phyloP scores from a whole-genome alignment of 2,888 invertebrate genomes.

The Mellilla xanthometata region DNA sequence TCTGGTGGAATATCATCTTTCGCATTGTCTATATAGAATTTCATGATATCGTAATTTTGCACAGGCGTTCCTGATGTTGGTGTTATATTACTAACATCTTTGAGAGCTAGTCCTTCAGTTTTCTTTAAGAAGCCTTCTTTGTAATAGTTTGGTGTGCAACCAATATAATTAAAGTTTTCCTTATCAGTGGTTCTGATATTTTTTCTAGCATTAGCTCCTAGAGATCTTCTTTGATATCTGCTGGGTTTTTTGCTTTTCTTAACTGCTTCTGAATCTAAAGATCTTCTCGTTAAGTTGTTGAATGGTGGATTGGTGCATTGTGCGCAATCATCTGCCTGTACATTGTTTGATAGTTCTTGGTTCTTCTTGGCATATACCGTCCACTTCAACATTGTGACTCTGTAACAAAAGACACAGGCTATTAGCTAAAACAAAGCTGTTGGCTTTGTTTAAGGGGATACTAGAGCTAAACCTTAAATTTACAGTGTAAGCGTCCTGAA shows the following conservation, averaged over 20 bases:
- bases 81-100: slow-evolving; percentile 85
- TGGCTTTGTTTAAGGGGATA: too few relatives aligned
- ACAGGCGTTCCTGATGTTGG: slow-evolving; percentile 72
- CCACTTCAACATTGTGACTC: slow-evolving; percentile 84
- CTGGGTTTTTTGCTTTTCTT: slow-evolving; percentile 74
- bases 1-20: slow-evolving; percentile 64
- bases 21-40: slow-evolving; percentile 50
- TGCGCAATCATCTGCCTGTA: slow-evolving; percentile 43
- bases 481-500: too few relatives aligned
- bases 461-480: too few relatives aligned
- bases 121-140: slow-evolving; percentile 83
- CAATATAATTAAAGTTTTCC: slow-evolving; percentile 76
- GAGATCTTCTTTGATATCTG: slow-evolving; percentile 70
- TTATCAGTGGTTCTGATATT: slow-evolving; percentile 63
- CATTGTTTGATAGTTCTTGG: slow-evolving; percentile 53
- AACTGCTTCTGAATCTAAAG: slow-evolving; percentile 65
- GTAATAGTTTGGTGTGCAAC: slow-evolving; percentile 83
- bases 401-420: slow-evolving; percentile 46
- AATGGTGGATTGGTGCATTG: slow-evolving; percentile 46
- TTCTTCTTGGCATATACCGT: slow-evolving; percentile 78
- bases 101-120: slow-evolving; percentile 71
- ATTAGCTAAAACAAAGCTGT: too few relatives aligned
- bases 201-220: slow-evolving; percentile 65
- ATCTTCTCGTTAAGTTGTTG: slow-evolving; percentile 53
- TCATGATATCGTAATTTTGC: slow-evolving; percentile 57